A percentile compares a stretch with the other conserved stretches of the same genome.
Conservation (phyloP, 37 sponge, comb jelly and placozoan species). For the Eunapius fragilis region DNA sequence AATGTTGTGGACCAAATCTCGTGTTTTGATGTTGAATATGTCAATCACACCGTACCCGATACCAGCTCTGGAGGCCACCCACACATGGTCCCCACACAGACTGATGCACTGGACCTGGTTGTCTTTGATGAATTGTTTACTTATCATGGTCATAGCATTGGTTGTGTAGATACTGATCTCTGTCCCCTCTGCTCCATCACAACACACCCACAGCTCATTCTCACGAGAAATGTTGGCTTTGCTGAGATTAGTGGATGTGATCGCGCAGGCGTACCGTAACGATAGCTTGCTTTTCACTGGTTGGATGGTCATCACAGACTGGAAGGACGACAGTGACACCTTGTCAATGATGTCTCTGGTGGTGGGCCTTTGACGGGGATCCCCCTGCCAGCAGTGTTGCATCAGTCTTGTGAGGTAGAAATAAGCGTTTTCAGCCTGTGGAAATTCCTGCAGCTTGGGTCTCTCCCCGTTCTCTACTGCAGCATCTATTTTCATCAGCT, state of each 20-base stretch:
- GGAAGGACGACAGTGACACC: slow-evolving; percentile 21
- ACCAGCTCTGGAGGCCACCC: slow-evolving; percentile 76
- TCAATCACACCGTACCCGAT: slow-evolving; percentile 74
- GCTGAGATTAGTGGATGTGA: slow-evolving; percentile 29
- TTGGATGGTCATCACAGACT: slow-evolving; percentile 65
- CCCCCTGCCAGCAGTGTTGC: slow-evolving; percentile 82
- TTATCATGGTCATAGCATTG: slow-evolving; percentile 66
- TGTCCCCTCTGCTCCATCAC: slow-evolving; percentile 66
- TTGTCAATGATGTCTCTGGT: slow-evolving; percentile 42
- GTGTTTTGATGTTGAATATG: slow-evolving; percentile 51
- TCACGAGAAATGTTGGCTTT: slow-evolving; percentile 7
- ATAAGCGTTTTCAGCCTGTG: slow-evolving; percentile 49
- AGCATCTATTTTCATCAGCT: slow-evolving; percentile 50
- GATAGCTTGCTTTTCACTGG: slow-evolving; percentile 60
- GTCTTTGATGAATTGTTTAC: slow-evolving; percentile 54
- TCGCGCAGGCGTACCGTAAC: slow-evolving; percentile 48
- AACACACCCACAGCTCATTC: slow-evolving; percentile 72
- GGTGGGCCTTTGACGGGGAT: slow-evolving; percentile 59
- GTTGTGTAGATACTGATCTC: slow-evolving; percentile 69
- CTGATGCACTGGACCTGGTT: slow-evolving; percentile 72
- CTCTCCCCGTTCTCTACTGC: slow-evolving; percentile 60
- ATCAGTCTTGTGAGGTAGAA: slow-evolving; percentile 75
- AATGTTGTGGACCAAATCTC: slow-evolving; percentile 70
- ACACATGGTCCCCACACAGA: slow-evolving; percentile 72
- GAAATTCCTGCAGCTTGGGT: slow-evolving; percentile 69